Percentiles rank a stretch among this genome's conserved stretches.
These are phyloP conservation scores for Numenius arquata DNA, from an alignment of 2,113 vertebrate species.

Conservation along the genomic window DNA sequence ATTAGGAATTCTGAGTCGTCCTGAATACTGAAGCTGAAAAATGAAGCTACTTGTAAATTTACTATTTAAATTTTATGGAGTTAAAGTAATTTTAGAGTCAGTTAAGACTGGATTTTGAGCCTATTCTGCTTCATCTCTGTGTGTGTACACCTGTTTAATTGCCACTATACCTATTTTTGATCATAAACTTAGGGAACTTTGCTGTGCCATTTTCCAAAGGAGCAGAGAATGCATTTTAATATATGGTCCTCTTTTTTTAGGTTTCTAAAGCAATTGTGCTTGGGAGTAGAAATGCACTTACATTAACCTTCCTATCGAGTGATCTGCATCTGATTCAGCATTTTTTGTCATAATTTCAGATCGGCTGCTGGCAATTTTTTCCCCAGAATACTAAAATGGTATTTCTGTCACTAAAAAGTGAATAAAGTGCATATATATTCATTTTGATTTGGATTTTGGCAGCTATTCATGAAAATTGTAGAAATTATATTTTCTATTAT, in stretches of 20 bases:
- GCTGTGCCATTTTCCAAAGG: neutral
- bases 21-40: neutral
- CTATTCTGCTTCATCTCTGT: neutral
- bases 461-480: neutral
- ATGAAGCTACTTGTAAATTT: neutral
- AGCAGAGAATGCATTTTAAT: neutral
- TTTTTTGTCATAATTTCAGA: neutral
- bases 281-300: neutral
- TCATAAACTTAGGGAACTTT: neutral
- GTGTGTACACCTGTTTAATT: neutral
- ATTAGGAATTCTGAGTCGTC: neutral
- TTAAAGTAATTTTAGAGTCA: neutral
- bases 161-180: neutral
- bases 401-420: neutral
- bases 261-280: neutral
- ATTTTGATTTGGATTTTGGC: neutral
- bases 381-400: neutral
- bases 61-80: neutral
- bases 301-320: neutral
- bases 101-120: neutral
- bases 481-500: neutral
- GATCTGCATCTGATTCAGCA: neutral
- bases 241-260: neutral
- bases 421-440: neutral
- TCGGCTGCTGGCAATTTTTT: neutral